phyloP scores from a whole-genome alignment of 53 echinoderm and acorn worm genomes.

The Crossaster papposus region DNA sequence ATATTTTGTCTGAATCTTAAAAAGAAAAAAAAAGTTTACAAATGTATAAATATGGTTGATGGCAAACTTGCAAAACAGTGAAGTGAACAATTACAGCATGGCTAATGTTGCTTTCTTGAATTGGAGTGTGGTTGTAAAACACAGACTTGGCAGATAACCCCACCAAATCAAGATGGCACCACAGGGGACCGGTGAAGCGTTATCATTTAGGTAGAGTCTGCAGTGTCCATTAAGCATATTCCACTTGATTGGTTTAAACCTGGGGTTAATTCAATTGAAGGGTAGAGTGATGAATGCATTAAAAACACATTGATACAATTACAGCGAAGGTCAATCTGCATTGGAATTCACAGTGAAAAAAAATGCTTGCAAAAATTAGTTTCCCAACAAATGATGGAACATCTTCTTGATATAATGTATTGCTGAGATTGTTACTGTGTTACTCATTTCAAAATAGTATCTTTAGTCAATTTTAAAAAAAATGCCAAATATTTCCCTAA shows the following conservation, averaged over 20 bases:
- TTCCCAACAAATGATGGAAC: background rate
- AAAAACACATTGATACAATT: slow-evolving; percentile 3
- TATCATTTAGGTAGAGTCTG: background rate
- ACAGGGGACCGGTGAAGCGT: background rate
- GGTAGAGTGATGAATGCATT: background rate
- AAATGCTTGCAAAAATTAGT: background rate
- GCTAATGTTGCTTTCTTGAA: too few species aligned
- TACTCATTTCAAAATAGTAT: background rate
- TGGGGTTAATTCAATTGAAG: background rate
- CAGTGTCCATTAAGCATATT: background rate
- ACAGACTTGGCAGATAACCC: too few species aligned
- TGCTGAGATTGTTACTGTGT: background rate
- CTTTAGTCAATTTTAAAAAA: too few species aligned
- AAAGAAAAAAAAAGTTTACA: too few species aligned
- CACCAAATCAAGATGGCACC: background rate
- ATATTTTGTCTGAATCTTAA: too few species aligned
- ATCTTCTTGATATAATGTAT: background rate
- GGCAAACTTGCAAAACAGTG: too few species aligned
- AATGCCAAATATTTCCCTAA: too few species aligned
- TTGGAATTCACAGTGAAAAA: background rate
- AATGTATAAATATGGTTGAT: too few species aligned
- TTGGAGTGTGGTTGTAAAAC: too few species aligned
- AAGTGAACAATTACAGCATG: too few species aligned
- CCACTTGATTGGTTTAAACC: background rate
- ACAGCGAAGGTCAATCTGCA: background rate